A percentile compares a stretch with the other conserved stretches of the same genome.
These are phyloP conservation scores for Caenorhabditis sp. DNA, from an alignment of 2,888 invertebrate species.

Conservation along the genomic window DNA sequence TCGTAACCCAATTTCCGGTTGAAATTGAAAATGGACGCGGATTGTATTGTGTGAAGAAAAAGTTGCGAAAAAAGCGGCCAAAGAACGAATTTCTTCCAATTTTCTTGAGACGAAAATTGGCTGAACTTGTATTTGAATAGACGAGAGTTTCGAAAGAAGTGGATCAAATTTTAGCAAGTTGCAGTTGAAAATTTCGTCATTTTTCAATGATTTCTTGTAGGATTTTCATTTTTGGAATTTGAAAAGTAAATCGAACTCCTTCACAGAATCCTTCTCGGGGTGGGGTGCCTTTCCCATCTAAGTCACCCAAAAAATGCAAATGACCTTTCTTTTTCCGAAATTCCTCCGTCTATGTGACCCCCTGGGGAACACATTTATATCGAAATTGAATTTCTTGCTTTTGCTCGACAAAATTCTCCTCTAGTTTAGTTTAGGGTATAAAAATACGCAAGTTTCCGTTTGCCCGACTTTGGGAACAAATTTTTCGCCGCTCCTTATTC, in stretches of 20 bases:
- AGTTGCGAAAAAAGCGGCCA: neutral
- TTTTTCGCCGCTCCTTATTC: too few species aligned
- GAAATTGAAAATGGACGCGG: neutral
- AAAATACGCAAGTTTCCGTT: neutral
- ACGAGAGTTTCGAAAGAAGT: too few species aligned
- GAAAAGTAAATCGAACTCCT: too few species aligned
- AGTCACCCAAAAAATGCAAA: slow-evolving; percentile 12
- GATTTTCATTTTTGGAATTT: too few species aligned
- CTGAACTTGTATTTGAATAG: too few species aligned
- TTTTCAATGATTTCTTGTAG: too few species aligned
- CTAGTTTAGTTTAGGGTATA: neutral
- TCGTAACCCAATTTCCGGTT: neutral
- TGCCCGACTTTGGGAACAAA: too few species aligned
- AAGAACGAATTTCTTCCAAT: too few species aligned
- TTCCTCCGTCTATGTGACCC: neutral
- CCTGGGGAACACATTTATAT: slow-evolving; percentile 12
- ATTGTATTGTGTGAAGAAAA: slow-evolving; percentile 3
- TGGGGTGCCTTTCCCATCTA: neutral
- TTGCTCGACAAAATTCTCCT: neutral
- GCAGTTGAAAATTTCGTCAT: too few species aligned
- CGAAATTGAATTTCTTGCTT: slow-evolving; percentile 24
- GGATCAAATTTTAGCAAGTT: too few species aligned
- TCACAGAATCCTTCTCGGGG: neutral
- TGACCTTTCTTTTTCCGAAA: neutral
- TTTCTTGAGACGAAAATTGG: too few species aligned